Evolutionary conservation across 2,797 vertebrate species (phyloP).

Genomic region (Tapirus indicus): DNA sequence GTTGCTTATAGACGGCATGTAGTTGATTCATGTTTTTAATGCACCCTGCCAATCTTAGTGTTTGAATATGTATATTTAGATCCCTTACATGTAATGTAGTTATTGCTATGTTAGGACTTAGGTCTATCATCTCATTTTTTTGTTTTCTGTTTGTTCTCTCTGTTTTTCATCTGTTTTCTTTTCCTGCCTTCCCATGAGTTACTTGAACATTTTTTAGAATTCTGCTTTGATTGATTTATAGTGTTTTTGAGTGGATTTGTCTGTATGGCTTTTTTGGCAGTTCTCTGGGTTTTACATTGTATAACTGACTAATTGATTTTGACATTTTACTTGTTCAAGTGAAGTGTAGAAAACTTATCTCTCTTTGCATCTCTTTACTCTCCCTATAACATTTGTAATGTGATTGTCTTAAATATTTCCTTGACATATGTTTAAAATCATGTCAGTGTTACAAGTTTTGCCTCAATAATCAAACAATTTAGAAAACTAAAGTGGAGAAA

Average conservation of each 20-base stretch:
- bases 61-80: neutral
- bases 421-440: neutral
- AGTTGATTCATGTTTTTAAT: neutral
- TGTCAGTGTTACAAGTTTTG: neutral
- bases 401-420: too few relatives aligned
- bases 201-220: neutral
- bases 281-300: neutral
- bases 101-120: too few relatives aligned
- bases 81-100: too few relatives aligned
- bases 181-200: neutral
- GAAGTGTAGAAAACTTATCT: neutral
- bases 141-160: neutral
- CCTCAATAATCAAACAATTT: neutral
- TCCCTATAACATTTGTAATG: neutral
- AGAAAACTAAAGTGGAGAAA: neutral
- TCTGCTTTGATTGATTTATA: neutral
- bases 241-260: neutral
- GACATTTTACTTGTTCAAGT: neutral
- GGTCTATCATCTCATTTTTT: neutral
- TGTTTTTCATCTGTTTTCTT: neutral
- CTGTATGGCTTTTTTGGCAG: neutral
- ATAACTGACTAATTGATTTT: too few relatives aligned
- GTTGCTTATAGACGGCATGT: accelerated
- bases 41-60: too few relatives aligned
- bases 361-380: too few relatives aligned